A percentile compares a stretch with the other conserved stretches of the same genome.
Evolutionary conservation across 2,113 vertebrate genomes (phyloP).

Genomic region (Cathartes aura): DNA sequence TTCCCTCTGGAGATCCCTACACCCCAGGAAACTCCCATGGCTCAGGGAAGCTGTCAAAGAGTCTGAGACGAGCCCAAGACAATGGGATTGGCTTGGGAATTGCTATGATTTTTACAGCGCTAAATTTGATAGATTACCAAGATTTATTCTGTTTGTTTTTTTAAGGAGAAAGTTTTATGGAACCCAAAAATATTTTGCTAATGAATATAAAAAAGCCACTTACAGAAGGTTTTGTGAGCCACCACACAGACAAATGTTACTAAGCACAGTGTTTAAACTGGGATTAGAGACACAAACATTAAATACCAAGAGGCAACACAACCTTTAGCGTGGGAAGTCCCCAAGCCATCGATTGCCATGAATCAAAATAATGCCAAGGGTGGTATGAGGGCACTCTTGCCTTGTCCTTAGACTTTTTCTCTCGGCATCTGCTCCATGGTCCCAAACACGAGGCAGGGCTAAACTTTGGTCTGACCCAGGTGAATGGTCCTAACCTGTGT

Average conservation of each 20-base stretch:
- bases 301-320: not conserved
- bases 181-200: slow-evolving; percentile 65
- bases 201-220: slow-evolving; percentile 48
- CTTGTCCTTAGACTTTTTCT: not conserved
- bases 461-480: not conserved
- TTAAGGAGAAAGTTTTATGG: slow-evolving; percentile 49
- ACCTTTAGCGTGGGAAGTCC: not conserved
- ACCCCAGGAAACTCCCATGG: not conserved
- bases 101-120: slow-evolving; percentile 33
- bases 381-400: not conserved
- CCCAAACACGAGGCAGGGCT: not conserved
- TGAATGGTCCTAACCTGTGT: rapidly evolving
- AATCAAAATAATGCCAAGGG: not conserved
- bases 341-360: not conserved
- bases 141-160: slow-evolving; percentile 47
- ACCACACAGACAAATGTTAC: slow-evolving; percentile 6
- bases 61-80: not conserved
- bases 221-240: slow-evolving; percentile 35
- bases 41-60: not conserved
- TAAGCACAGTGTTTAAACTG: slow-evolving; percentile 12
- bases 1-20: not conserved
- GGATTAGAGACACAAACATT: not conserved
- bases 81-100: slow-evolving; percentile 33
- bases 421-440: not conserved
- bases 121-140: slow-evolving; percentile 54